Conservation (phyloP, 2,888 invertebrate species). For the Ischnura elegans region DNA sequence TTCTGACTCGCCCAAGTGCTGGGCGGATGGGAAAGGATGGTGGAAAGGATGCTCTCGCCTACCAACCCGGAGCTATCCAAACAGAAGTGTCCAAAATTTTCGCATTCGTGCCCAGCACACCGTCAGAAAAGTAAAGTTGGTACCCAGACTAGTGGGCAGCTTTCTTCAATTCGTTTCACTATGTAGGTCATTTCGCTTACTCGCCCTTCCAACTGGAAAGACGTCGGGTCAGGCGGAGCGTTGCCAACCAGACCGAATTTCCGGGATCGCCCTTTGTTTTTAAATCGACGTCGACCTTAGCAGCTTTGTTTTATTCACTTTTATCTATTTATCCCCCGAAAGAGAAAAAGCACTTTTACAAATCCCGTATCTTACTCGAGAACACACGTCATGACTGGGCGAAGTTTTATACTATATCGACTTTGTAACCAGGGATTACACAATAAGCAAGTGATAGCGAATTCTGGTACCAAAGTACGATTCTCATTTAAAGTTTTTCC, state of each 20-base stretch:
- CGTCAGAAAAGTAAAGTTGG: not conserved
- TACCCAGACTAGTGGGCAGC: conserved; percentile 8
- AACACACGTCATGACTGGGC: not conserved
- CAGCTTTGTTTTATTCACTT: conserved; percentile 30
- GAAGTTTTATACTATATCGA: not conserved
- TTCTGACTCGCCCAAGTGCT: conserved; percentile 32
- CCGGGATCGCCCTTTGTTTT: conserved; percentile 58
- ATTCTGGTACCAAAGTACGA: not conserved
- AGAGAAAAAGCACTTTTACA: not conserved
- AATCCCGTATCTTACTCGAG: not conserved
- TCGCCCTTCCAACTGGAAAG: not conserved
- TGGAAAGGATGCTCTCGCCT: not conserved
- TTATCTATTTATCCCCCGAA: not conserved
- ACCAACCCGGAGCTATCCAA: not conserved
- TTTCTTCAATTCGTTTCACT: conserved; percentile 39
- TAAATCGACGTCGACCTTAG: conserved; percentile 26
- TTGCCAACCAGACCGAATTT: conserved; percentile 60
- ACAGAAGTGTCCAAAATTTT: not conserved
- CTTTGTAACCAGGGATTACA: not conserved
- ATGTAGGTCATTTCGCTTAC: conserved; percentile 55
- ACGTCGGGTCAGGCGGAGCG: conserved; percentile 12
- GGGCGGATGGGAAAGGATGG: not conserved
- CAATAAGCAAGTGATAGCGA: not conserved
- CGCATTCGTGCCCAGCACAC: not conserved
- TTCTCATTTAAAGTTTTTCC: not conserved